phyloP scores from a whole-genome alignment of 2,797 vertebrate genomes.

The Melanotaenia pygmaea region DNA sequence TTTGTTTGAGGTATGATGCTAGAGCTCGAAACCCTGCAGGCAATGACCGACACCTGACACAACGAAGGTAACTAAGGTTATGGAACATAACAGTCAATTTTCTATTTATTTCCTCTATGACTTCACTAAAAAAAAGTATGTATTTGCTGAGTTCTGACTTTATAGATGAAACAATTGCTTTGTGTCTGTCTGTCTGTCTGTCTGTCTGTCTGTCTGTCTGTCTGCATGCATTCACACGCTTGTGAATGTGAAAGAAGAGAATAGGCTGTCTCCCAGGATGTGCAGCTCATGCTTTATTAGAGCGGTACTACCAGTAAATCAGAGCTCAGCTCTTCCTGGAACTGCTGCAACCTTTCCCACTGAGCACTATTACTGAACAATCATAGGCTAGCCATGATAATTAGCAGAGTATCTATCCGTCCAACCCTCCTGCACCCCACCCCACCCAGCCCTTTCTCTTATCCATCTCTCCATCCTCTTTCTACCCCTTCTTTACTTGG shows the following conservation, averaged over 20 bases:
- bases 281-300: slow-evolving; percentile 87
- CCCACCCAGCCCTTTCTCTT: slow-evolving; percentile 50
- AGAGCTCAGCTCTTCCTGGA: slow-evolving; percentile 89
- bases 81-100: slow-evolving; percentile 42
- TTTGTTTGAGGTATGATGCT: slow-evolving; percentile 51
- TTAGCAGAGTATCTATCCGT: slow-evolving; percentile 87
- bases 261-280: slow-evolving; percentile 85
- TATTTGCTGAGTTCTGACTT: slow-evolving; percentile 58
- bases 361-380: slow-evolving; percentile 91
- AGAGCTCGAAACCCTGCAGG: slow-evolving; percentile 52
- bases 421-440: slow-evolving; percentile 61
- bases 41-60: slow-evolving; percentile 43
- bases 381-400: slow-evolving; percentile 89
- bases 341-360: slow-evolving; percentile 89
- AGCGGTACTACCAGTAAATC: slow-evolving; percentile 89
- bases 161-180: slow-evolving; percentile 61
- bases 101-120: slow-evolving; percentile 35
- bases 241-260: slow-evolving; percentile 78
- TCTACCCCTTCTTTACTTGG: slow-evolving; percentile 61
- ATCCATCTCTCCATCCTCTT: slow-evolving; percentile 58
- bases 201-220: slow-evolving; percentile 36
- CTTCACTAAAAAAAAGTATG: slow-evolving; percentile 50
- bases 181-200: slow-evolving; percentile 29
- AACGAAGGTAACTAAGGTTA: slow-evolving; percentile 30
- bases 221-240: slow-evolving; percentile 69